phyloP scores from a whole-genome alignment of 2,888 invertebrate species.

The Lochmaea capreae region DNA sequence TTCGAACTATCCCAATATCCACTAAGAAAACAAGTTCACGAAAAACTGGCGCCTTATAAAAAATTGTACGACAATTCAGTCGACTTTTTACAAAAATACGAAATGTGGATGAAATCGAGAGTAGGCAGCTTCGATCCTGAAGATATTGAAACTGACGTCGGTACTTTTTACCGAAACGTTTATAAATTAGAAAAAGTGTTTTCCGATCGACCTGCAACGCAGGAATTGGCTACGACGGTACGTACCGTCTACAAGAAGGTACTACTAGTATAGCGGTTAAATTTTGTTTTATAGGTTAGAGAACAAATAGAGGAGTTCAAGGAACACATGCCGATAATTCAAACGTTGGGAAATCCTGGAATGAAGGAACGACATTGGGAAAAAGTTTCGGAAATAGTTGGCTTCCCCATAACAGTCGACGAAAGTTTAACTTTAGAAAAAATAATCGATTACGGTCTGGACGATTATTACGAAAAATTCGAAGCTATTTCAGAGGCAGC shows the following conservation, averaged over 20 bases:
- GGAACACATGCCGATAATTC: conserved; percentile 89
- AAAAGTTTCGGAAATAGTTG: conserved; percentile 93
- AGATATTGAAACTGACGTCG: conserved; percentile 84
- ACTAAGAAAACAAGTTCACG: conserved; percentile 80
- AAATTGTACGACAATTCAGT: conserved; percentile 89
- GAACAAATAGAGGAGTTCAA: conserved; percentile 88
- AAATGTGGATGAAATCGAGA: conserved; percentile 86
- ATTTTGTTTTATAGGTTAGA: conserved; percentile 62
- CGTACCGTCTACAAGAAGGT: conserved; percentile 33
- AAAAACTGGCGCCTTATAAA: conserved; percentile 86
- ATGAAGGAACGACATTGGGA: conserved; percentile 95
- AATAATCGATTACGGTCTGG: conserved; percentile 90
- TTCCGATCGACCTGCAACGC: conserved; percentile 79
- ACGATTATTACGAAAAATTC: conserved; percentile 89
- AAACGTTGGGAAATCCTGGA: conserved; percentile 94
- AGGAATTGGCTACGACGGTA: conserved; percentile 76
- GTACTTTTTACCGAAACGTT: conserved; percentile 77
- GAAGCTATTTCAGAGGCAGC: conserved; percentile 94
- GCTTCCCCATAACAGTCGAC: conserved; percentile 90
- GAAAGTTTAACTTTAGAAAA: conserved; percentile 84
- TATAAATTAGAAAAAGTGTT: conserved; percentile 91
- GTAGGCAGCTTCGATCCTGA: conserved; percentile 90
- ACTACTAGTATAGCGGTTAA: no score
- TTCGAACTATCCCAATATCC: conserved; percentile 93
- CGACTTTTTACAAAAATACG: conserved; percentile 85